A percentile compares a stretch with the other conserved stretches of the same genome.
Evolutionary conservation across 2,113 vertebrate genomes (phyloP).

Genomic region (Atlantisia rogersi): DNA sequence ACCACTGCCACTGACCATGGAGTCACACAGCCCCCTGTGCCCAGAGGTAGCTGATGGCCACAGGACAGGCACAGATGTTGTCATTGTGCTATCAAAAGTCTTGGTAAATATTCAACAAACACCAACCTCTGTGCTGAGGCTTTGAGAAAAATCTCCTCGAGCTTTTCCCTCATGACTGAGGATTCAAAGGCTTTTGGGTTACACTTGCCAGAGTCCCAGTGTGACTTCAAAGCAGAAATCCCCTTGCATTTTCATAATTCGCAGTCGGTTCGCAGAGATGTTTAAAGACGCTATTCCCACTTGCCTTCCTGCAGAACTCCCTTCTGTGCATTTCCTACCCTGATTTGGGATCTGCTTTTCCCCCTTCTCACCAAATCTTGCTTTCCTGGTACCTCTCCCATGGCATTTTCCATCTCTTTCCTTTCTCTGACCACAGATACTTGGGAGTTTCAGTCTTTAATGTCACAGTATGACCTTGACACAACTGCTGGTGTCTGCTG

Average conservation of each 20-base stretch:
- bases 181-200: background rate
- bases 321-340: background rate
- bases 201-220: background rate
- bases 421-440: background rate
- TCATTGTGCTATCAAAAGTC: background rate
- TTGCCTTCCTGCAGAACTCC: background rate
- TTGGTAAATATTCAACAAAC: background rate
- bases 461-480: background rate
- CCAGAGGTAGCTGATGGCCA: background rate
- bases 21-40: background rate
- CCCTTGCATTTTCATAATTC: background rate
- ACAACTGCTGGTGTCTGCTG: background rate
- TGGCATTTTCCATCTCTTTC: background rate
- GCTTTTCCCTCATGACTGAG: background rate
- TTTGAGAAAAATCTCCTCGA: background rate
- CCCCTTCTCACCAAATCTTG: background rate
- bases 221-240: background rate
- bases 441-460: background rate
- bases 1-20: accelerated
- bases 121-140: background rate
- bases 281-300: background rate
- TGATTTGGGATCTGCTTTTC: background rate
- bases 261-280: background rate
- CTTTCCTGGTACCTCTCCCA: background rate
- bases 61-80: background rate